Conservation (phyloP, 2,113 vertebrate genomes). For the Nibea albiflora region DNA sequence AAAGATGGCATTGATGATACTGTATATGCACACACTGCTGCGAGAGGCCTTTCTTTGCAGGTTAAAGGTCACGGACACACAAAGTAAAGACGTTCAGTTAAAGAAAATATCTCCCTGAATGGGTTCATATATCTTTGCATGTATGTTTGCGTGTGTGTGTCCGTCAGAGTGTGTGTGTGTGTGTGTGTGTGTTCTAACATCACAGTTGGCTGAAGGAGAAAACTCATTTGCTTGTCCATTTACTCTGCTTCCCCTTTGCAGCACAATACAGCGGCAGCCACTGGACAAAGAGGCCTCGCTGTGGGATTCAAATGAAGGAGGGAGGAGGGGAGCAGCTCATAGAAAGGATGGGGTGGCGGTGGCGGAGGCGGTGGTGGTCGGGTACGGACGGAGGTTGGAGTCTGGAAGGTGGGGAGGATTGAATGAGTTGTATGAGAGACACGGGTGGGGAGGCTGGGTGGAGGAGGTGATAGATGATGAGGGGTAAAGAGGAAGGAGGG, state of each 20-base stretch:
- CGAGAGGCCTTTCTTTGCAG: slow-evolving; percentile 49
- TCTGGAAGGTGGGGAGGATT: slow-evolving; percentile 32
- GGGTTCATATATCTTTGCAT: background rate
- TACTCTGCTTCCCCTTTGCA: slow-evolving; percentile 62
- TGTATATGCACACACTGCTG: background rate
- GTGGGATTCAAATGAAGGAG: slow-evolving; percentile 77
- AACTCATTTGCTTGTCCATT: slow-evolving; percentile 75
- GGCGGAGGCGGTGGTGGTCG: slow-evolving; percentile 4
- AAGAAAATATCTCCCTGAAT: slow-evolving; percentile 26
- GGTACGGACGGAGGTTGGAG: slow-evolving; percentile 46
- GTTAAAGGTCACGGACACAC: slow-evolving; percentile 29
- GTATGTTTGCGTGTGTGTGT: slow-evolving; percentile 7
- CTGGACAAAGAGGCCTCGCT: slow-evolving; percentile 75
- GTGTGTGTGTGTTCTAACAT: slow-evolving; percentile 24
- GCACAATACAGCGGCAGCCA: slow-evolving; percentile 63
- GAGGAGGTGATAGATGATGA: slow-evolving; percentile 44
- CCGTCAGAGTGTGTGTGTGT: background rate
- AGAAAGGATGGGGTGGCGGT: slow-evolving; percentile 18
- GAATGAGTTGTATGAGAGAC: slow-evolving; percentile 39
- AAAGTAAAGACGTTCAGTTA: slow-evolving; percentile 19
- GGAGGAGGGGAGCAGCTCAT: background rate
- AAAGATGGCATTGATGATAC: background rate
- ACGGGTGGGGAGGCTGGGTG: background rate
- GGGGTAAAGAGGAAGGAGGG: slow-evolving; percentile 28
- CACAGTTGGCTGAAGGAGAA: slow-evolving; percentile 46